Evolutionary conservation across 2,797 vertebrate species (phyloP).

Genomic region (Epinephelus malabaricus): DNA sequence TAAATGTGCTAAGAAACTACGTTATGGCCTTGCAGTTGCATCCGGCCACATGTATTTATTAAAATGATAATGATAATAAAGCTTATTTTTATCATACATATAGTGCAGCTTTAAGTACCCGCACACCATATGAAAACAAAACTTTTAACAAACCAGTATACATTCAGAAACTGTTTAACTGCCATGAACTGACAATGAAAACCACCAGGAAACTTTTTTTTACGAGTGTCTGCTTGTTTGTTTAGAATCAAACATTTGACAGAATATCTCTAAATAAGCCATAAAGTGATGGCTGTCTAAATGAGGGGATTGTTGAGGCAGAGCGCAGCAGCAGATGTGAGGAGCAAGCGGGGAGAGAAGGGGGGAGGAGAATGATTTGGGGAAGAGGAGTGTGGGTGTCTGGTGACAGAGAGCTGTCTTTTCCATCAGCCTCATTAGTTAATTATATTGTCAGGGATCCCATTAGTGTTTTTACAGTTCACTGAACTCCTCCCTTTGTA

Average conservation of each 20-base stretch:
- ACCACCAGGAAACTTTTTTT: not conserved
- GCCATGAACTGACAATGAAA: not conserved
- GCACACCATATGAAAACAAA: no score
- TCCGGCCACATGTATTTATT: not conserved
- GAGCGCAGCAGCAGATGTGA: conserved; percentile 60
- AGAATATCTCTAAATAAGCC: not conserved
- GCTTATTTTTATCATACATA: not conserved
- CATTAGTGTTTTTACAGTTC: conserved; percentile 76
- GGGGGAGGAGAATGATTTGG: not conserved
- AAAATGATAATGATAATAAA: not conserved
- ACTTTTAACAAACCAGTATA: not conserved
- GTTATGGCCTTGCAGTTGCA: not conserved
- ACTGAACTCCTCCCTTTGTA: conserved; percentile 71
- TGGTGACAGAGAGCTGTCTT: conserved; percentile 58
- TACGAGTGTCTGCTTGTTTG: not conserved
- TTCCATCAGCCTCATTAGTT: conserved; percentile 73
- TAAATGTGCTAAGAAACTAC: not conserved
- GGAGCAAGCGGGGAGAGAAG: not conserved
- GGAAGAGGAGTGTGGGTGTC: conserved; percentile 38
- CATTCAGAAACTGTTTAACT: not conserved
- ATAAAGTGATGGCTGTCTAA: not conserved
- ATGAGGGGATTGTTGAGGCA: conserved; percentile 4
- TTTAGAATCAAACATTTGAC: not conserved
- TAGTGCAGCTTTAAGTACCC: no score
- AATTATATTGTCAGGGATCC: conserved; percentile 78